Evolutionary conservation across 2,113 vertebrate species (phyloP).

Genomic region (Erinaceus europaeus): DNA sequence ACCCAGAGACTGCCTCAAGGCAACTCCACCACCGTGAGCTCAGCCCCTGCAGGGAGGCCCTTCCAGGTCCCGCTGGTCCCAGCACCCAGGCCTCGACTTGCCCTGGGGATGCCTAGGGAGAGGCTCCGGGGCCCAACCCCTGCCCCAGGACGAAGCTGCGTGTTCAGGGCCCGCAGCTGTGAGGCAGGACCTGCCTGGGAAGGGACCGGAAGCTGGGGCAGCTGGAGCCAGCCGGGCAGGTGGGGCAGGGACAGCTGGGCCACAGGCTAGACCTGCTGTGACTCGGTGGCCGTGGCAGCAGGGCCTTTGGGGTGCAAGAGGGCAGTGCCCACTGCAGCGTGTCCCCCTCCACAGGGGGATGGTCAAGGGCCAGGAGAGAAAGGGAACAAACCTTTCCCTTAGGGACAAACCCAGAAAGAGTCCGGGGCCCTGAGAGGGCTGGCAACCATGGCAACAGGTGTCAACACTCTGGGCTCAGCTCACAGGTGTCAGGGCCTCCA

Average conservation of each 20-base stretch:
- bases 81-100: neutral
- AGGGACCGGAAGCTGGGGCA: neutral
- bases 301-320: neutral
- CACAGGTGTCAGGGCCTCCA: constrained; percentile 81
- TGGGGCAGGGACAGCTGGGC: too few species aligned
- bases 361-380: neutral
- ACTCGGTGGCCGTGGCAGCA: neutral
- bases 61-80: too few species aligned
- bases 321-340: neutral
- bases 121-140: neutral
- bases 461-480: constrained; percentile 84
- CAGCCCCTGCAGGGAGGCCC: neutral
- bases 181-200: neutral
- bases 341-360: too few species aligned
- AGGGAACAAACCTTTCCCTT: constrained; percentile 49
- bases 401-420: constrained; percentile 82
- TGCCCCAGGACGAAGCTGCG: neutral
- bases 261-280: neutral
- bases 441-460: constrained; percentile 86
- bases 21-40: too few species aligned
- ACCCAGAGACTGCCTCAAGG: too few species aligned
- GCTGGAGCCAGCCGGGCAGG: neutral
- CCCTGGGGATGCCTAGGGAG: neutral
- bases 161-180: neutral
- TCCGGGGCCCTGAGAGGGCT: constrained; percentile 75